A percentile compares a stretch with the other conserved stretches of the same genome.
These are phyloP conservation scores for Cordilura impudica DNA, from an alignment of 2,888 invertebrate genomes.

Conservation along the genomic window DNA sequence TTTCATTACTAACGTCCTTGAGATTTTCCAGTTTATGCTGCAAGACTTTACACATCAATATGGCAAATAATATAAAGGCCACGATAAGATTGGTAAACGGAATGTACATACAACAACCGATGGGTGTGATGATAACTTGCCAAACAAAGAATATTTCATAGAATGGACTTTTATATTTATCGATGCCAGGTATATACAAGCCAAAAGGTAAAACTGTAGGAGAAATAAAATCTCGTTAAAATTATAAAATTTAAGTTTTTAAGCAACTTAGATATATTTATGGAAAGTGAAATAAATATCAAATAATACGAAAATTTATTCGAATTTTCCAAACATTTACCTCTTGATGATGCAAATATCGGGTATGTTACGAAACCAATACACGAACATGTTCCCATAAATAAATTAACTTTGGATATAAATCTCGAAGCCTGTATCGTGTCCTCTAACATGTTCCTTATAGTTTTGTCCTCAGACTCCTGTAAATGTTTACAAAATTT, in stretches of 20 bases:
- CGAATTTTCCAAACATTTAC: slow-evolving; percentile 48
- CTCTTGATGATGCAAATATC: slow-evolving; percentile 67
- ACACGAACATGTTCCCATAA: slow-evolving; percentile 69
- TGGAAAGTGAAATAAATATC: not conserved
- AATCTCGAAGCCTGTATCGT: slow-evolving; percentile 65
- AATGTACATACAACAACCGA: slow-evolving; percentile 66
- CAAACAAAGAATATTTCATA: slow-evolving; percentile 63
- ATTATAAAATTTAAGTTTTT: too few relatives aligned
- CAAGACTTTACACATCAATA: slow-evolving; percentile 63
- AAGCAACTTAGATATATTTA: too few relatives aligned
- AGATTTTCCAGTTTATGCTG: slow-evolving; percentile 63
- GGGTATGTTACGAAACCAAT: slow-evolving; percentile 70
- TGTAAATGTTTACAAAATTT: slow-evolving; percentile 22
- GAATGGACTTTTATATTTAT: slow-evolving; percentile 57
- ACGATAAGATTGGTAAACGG: slow-evolving; percentile 65
- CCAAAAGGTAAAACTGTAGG: slow-evolving; percentile 65
- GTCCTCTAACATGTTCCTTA: slow-evolving; percentile 64
- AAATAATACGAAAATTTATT: too few relatives aligned
- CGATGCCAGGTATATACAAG: slow-evolving; percentile 62
- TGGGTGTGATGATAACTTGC: slow-evolving; percentile 62
- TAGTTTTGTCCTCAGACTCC: slow-evolving; percentile 63
- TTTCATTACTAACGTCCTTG: slow-evolving; percentile 26
- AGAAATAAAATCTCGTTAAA: too few relatives aligned
- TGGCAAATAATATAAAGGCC: slow-evolving; percentile 64
- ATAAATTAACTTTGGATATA: slow-evolving; percentile 67